phyloP scores from a whole-genome alignment of 2,888 invertebrate species.

The Orgyia antiqua region DNA sequence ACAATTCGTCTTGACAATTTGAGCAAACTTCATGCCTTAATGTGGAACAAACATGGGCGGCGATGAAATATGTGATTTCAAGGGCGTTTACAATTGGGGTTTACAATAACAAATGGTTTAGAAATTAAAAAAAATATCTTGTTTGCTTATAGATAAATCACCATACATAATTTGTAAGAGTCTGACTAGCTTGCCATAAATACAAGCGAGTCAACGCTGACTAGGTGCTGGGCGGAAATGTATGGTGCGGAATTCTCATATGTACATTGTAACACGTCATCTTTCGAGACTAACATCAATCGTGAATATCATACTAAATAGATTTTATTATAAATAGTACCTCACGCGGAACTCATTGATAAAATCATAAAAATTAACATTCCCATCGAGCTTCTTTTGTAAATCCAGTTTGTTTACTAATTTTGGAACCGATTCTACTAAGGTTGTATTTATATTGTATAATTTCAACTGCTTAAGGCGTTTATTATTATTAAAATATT shows the following conservation, averaged over 20 bases:
- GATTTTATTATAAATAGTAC: background rate
- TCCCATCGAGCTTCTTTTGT: constrained; percentile 5
- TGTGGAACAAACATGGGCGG: no score
- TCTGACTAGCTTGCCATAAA: no score
- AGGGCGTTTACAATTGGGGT: no score
- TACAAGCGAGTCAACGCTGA: no score
- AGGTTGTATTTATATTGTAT: background rate
- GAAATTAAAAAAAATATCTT: no score
- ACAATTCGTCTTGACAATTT: no score
- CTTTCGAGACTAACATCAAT: constrained; percentile 9
- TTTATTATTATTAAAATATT: background rate
- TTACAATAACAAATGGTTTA: no score
- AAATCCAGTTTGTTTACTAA: constrained; percentile 6
- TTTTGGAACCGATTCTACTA: background rate
- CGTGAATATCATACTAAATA: constrained; percentile 14
- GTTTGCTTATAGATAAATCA: no score
- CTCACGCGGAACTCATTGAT: constrained; percentile 1
- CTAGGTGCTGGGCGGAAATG: no score
- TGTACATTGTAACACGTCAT: constrained; percentile 3
- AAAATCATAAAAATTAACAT: constrained; percentile 6
- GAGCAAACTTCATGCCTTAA: no score
- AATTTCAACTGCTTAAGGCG: background rate
- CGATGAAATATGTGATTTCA: no score
- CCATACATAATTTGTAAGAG: no score
- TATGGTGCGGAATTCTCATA: constrained; percentile 1